Evolutionary conservation across 2,888 invertebrate species (phyloP).

Genomic region (Erebia ligea): DNA sequence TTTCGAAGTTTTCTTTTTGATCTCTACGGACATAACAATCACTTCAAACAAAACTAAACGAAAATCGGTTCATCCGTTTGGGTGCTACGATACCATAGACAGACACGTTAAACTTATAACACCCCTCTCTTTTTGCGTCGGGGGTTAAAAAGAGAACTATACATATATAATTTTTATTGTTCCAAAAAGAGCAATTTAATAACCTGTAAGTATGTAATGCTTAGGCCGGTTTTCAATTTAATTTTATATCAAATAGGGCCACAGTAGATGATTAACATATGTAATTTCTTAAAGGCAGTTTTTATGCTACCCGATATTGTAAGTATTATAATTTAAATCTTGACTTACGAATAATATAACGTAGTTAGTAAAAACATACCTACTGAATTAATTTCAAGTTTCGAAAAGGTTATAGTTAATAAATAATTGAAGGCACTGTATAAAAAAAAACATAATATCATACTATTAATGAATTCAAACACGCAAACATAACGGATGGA

Average conservation of each 20-base stretch:
- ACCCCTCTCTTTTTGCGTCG: no score
- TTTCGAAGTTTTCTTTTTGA: conserved; percentile 66
- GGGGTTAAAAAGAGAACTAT: no score
- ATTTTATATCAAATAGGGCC: no score
- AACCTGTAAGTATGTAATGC: no score
- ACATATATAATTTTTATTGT: no score
- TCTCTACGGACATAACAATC: conserved; percentile 55
- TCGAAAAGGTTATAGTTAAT: not conserved
- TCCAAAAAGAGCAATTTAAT: no score
- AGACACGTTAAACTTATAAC: no score
- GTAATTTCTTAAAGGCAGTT: not conserved
- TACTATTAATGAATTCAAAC: not conserved
- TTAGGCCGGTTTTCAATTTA: no score
- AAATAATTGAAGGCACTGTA: not conserved
- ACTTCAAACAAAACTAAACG: not conserved
- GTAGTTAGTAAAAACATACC: not conserved
- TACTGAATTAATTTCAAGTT: not conserved
- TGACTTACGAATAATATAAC: not conserved
- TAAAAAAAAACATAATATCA: not conserved
- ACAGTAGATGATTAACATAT: not conserved
- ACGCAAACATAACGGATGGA: not conserved
- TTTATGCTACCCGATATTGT: not conserved
- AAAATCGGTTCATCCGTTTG: no score
- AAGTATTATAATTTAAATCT: not conserved
- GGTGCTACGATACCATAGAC: no score